Conservation (phyloP, 2,113 vertebrate genomes). For the Coreoperca whiteheadi region DNA sequence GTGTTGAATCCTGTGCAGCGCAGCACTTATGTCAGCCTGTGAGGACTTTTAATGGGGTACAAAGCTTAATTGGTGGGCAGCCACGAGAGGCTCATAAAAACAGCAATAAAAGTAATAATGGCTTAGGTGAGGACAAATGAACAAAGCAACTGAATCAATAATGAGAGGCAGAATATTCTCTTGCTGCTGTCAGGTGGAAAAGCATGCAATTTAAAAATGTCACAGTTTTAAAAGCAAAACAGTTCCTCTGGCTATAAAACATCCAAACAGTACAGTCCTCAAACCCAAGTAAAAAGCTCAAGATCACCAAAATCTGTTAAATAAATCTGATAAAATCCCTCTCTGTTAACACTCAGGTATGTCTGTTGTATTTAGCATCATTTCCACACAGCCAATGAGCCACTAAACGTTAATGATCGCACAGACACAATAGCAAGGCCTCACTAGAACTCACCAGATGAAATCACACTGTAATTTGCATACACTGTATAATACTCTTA, state of each 20-base stretch:
- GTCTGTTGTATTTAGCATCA: background rate
- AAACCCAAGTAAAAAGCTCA: conserved; percentile 8
- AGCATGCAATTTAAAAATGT: conserved; percentile 18
- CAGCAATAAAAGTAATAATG: conserved; percentile 79
- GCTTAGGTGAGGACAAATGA: conserved; percentile 67
- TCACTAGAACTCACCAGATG: background rate
- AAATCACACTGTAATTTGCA: background rate
- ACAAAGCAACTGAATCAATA: conserved; percentile 71
- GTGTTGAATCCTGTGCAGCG: conserved; percentile 39
- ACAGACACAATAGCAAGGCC: background rate
- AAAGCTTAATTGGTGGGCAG: conserved; percentile 74
- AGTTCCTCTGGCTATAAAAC: background rate
- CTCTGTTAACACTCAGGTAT: background rate
- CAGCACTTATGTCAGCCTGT: conserved; percentile 56
- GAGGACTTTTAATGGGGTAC: conserved; percentile 69
- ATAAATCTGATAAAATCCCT: too few relatives aligned
- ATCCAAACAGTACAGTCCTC: background rate
- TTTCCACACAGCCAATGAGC: background rate
- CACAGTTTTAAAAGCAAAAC: conserved; percentile 1
- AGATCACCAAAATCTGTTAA: background rate
- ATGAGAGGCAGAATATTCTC: conserved; percentile 45
- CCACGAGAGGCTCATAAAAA: conserved; percentile 72
- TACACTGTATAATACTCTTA: background rate
- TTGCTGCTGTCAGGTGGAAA: conserved; percentile 8
- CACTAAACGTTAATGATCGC: background rate